phyloP scores from a whole-genome alignment of 2,113 vertebrate species.

The Vulpes vulpes region DNA sequence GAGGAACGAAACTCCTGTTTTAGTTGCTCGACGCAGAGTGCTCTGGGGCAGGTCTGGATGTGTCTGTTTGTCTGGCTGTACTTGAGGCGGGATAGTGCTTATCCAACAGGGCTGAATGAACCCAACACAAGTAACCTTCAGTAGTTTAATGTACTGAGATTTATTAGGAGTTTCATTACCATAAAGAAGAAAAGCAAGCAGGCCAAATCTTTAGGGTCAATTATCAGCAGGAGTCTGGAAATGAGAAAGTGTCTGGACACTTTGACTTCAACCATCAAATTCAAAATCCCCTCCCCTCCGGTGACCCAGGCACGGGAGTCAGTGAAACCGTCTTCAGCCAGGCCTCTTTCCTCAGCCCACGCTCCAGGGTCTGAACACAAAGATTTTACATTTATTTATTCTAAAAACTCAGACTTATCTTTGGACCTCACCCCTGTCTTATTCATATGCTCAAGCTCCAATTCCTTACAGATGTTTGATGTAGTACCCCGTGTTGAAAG shows the following conservation, averaged over 20 bases:
- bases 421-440: constrained; percentile 71
- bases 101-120: not conserved
- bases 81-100: not conserved
- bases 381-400: constrained; percentile 59
- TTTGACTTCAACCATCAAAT: constrained; percentile 9
- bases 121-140: not conserved
- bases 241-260: constrained; percentile 46
- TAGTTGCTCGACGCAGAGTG: not conserved
- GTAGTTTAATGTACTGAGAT: not conserved
- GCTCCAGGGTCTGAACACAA: constrained; percentile 35
- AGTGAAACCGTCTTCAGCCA: not conserved
- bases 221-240: not conserved
- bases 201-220: not conserved
- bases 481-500: not conserved
- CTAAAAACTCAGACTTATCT: constrained; percentile 76
- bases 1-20: not conserved
- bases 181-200: not conserved
- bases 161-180: not conserved
- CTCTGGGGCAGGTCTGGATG: not conserved
- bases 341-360: not conserved
- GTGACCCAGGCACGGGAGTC: not conserved
- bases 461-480: constrained; percentile 71
- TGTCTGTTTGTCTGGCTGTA: not conserved
- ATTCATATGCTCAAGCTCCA: constrained; percentile 15
- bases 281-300: not conserved